phyloP scores from a whole-genome alignment of 2,797 vertebrate genomes.

The Heliangelus exortis region DNA sequence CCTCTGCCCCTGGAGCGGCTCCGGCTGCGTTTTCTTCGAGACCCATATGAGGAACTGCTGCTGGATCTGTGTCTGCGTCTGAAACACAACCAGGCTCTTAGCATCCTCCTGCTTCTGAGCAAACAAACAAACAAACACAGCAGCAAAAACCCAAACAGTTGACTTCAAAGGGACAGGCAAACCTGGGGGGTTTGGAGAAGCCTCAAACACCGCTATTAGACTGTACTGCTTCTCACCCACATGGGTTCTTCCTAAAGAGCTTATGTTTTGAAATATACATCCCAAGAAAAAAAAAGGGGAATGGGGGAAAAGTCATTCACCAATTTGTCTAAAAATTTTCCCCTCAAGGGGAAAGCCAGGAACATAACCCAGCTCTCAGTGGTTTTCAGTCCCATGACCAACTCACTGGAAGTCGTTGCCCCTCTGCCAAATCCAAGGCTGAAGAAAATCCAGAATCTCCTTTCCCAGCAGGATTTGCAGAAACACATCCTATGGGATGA shows the following conservation, averaged over 20 bases:
- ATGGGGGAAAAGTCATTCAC: background rate
- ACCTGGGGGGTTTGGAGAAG: background rate
- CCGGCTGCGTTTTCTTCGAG: constrained; percentile 88
- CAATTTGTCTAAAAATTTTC: background rate
- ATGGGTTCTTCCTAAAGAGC: background rate
- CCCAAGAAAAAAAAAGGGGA: background rate
- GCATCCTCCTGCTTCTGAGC: background rate
- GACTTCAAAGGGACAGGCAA: background rate
- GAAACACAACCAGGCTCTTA: constrained; percentile 35
- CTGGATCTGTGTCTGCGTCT: constrained; percentile 90
- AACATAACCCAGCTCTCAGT: background rate
- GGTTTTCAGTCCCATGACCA: background rate
- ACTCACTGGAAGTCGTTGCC: background rate
- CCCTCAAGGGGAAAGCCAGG: background rate
- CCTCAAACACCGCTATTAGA: background rate
- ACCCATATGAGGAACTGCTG: constrained; percentile 94
- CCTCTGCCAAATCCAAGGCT: background rate
- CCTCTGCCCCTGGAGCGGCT: constrained; percentile 84
- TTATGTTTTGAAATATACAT: fast-evolving
- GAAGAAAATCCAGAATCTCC: background rate
- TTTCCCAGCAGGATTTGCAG: background rate
- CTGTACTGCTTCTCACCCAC: fast-evolving
- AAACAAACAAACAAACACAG: background rate
- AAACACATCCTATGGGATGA: background rate
- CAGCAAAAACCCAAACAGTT: background rate